Evolutionary conservation across 35 echinoderm and acorn worm genomes (phyloP).

Genomic region (Holothuria glaberrima): DNA sequence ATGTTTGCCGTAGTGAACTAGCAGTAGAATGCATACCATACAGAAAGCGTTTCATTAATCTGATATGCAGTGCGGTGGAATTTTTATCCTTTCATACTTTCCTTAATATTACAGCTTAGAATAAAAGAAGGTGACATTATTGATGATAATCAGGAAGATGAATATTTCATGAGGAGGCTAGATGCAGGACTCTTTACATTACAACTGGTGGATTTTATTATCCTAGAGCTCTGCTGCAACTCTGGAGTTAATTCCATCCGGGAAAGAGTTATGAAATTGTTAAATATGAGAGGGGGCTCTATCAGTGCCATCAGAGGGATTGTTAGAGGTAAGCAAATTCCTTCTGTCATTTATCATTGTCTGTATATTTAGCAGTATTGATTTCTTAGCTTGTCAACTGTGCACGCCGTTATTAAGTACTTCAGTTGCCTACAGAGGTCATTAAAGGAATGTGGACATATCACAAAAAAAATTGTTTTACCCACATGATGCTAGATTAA

Average conservation of each 20-base stretch:
- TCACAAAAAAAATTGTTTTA: not conserved
- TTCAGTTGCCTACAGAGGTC: too few species aligned
- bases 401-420: too few species aligned
- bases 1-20: too few species aligned
- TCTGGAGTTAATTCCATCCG: constrained; percentile 78
- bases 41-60: too few species aligned
- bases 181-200: constrained; percentile 94
- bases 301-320: constrained; percentile 85
- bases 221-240: constrained; percentile 89
- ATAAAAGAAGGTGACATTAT: constrained; percentile 89
- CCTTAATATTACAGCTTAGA: constrained; percentile 2
- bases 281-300: constrained; percentile 90
- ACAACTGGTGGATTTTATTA: constrained; percentile 92
- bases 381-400: too few species aligned
- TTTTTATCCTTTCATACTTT: too few species aligned
- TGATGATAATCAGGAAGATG: constrained; percentile 95
- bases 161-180: constrained; percentile 91
- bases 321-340: constrained; percentile 10
- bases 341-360: too few species aligned
- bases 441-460: too few species aligned
- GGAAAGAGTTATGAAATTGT: constrained; percentile 83
- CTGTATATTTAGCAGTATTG: too few species aligned
- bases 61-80: too few species aligned
- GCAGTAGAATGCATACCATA: too few species aligned
- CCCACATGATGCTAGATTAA: too few species aligned